A percentile compares a stretch with the other conserved stretches of the same genome.
Conservation (phyloP, 2,797 vertebrate species). For the Urosaurus nigricauda region DNA sequence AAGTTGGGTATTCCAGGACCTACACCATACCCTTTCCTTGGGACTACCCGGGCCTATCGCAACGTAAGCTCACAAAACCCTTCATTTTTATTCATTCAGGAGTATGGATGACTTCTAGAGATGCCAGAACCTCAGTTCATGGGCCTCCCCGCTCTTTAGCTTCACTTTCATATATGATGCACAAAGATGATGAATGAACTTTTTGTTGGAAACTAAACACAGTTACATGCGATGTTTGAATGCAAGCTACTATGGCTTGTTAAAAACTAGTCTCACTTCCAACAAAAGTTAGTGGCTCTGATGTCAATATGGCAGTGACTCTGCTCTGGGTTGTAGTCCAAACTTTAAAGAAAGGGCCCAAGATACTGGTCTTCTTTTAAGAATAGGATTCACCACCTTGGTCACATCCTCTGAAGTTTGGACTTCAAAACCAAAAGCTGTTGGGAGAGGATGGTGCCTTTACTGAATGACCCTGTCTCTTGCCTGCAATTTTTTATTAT, state of each 20-base stretch:
- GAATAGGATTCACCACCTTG: neutral
- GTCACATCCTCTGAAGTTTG: neutral
- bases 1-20: constrained; percentile 76
- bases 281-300: neutral
- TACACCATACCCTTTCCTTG: constrained; percentile 68
- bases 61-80: constrained; percentile 46
- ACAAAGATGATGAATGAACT: neutral
- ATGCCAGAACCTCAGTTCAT: neutral
- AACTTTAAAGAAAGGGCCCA: neutral
- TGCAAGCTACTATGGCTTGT: neutral
- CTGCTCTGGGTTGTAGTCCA: neutral
- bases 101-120: neutral
- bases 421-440: no score
- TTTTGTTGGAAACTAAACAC: neutral
- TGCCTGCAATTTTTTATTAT: neutral
- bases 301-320: neutral
- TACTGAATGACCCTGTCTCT: neutral
- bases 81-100: neutral
- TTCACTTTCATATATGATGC: neutral
- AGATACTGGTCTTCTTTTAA: neutral
- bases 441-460: no score
- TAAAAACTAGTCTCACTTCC: neutral
- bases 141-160: no score
- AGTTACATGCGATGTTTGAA: neutral
- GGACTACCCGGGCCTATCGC: constrained; percentile 60